A percentile compares a stretch with the other conserved stretches of the same genome.
Evolutionary conservation across 2,888 invertebrate species (phyloP).

Genomic region (Ophraella communa): DNA sequence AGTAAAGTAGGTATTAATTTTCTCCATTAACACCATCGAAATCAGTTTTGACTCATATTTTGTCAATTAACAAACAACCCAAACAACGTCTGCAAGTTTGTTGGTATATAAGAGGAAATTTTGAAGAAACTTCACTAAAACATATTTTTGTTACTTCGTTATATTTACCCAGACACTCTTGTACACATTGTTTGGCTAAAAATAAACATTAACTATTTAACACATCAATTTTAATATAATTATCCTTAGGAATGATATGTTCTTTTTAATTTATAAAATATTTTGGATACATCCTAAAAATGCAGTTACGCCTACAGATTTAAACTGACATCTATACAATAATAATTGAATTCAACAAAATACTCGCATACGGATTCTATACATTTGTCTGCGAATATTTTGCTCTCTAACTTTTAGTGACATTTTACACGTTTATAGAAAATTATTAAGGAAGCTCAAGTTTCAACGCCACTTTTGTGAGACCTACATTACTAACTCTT

Average conservation of each 20-base stretch:
- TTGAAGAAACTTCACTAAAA: neutral
- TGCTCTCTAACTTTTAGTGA: neutral
- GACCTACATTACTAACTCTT: too few species aligned
- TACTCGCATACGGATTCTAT: neutral
- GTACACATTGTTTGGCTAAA: neutral
- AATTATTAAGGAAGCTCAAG: neutral
- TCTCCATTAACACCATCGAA: neutral
- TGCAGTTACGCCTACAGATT: conserved; percentile 2
- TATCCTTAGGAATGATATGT: conserved; percentile 37
- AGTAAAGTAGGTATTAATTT: conserved; percentile 13
- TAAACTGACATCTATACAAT: too few species aligned
- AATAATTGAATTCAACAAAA: neutral
- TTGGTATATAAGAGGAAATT: neutral
- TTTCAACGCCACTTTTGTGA: neutral
- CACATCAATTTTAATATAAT: conserved; percentile 18
- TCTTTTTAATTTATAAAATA: conserved; percentile 29
- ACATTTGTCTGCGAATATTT: neutral
- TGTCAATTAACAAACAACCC: neutral
- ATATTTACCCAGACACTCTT: neutral
- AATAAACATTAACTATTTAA: conserved; percentile 6
- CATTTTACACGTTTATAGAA: neutral
- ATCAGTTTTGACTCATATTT: conserved; percentile 9
- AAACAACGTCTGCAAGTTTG: neutral
- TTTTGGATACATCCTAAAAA: conserved; percentile 25
- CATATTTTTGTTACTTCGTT: neutral